These are phyloP conservation scores for Bilobella aurantiaca DNA, from an alignment of 1,140 invertebrate species.

Conservation along the genomic window DNA sequence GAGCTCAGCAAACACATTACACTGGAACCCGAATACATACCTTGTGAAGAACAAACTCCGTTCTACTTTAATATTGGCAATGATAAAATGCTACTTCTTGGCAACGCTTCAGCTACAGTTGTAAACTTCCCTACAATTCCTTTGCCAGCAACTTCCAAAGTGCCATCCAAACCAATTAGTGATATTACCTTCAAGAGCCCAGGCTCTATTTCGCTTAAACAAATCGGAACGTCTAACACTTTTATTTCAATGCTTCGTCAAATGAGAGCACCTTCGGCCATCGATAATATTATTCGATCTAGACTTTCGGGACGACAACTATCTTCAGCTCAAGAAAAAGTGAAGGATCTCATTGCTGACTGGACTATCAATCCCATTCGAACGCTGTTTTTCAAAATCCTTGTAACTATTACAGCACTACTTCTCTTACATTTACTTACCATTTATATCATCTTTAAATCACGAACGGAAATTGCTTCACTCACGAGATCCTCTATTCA, in stretches of 20 bases:
- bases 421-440: neutral
- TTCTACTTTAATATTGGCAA: neutral
- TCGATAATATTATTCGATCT: neutral
- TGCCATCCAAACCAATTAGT: neutral
- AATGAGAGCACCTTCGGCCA: neutral
- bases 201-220: neutral
- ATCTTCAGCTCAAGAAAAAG: neutral
- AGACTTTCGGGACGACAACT: neutral
- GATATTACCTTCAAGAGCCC: neutral
- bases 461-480: neutral
- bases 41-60: neutral
- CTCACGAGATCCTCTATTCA: no score
- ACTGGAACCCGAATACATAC: neutral
- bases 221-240: neutral
- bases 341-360: neutral
- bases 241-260: neutral
- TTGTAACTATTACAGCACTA: neutral
- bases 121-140: neutral
- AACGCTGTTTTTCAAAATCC: neutral
- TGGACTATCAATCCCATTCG: neutral
- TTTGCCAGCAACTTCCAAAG: neutral
- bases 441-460: neutral
- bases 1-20: neutral
- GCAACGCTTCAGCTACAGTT: neutral
- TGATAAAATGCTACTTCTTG: neutral